Conservation (phyloP, 2,888 invertebrate species). For the Coelopa pilipes region DNA sequence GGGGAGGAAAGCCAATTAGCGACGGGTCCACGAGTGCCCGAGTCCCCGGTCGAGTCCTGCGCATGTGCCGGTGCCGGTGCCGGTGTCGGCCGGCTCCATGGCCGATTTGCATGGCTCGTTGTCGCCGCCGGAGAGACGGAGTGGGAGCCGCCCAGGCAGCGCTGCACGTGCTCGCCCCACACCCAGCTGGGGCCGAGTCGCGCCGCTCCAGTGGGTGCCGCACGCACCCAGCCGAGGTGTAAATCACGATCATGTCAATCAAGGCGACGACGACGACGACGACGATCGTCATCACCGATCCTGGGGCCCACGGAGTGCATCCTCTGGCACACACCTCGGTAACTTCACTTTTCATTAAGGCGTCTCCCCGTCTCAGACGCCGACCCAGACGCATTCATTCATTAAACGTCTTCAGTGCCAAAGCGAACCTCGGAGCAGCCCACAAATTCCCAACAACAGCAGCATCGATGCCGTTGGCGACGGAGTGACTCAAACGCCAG, state of each 20-base stretch:
- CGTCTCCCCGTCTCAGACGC: conserved; percentile 25
- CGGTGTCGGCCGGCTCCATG: too few species aligned
- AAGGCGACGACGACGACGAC: conserved; percentile 42
- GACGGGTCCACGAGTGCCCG: too few species aligned
- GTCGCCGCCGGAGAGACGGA: too few species aligned
- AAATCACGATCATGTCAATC: conserved; percentile 66
- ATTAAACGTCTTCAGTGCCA: conserved; percentile 26
- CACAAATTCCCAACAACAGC: conserved; percentile 30
- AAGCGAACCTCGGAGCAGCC: conserved; percentile 20
- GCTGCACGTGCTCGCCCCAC: too few species aligned
- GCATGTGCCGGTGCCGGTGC: too few species aligned
- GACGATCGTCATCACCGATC: too few species aligned
- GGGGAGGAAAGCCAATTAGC: too few species aligned
- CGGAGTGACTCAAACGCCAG: conserved; percentile 30
- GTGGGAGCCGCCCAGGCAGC: too few species aligned
- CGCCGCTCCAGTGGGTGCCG: conserved; percentile 39
- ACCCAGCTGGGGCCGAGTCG: conserved; percentile 12
- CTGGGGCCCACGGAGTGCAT: conserved; percentile 35
- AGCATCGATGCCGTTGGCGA: not conserved
- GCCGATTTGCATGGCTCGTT: too few species aligned
- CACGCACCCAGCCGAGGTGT: conserved; percentile 63
- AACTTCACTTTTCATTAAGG: conserved; percentile 36
- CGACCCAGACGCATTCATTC: conserved; percentile 34
- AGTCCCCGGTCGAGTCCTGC: too few species aligned
- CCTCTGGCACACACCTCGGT: conserved; percentile 40